Conservation (phyloP, 53 echinoderm and acorn worm species). For the Crossaster papposus region DNA sequence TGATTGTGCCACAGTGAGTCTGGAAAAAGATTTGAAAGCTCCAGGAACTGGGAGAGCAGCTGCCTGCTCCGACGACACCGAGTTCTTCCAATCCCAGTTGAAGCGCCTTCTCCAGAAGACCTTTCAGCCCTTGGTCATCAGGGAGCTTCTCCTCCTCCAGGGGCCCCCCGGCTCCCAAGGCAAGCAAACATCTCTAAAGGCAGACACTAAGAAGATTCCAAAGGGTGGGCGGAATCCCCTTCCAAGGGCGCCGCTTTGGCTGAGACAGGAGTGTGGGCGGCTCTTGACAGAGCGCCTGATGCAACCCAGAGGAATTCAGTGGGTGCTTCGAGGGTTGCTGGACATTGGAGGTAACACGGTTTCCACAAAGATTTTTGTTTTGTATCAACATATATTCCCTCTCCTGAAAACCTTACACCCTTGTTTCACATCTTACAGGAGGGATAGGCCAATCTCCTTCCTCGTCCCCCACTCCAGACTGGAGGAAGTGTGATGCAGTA, state of each 20-base stretch:
- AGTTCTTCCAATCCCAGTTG: constrained; percentile 68
- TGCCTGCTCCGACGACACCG: constrained; percentile 1
- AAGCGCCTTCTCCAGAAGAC: constrained; percentile 64
- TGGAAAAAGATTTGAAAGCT: background rate
- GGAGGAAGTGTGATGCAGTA: constrained; percentile 86
- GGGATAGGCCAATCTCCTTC: background rate
- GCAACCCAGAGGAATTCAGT: constrained; percentile 80
- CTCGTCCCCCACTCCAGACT: constrained; percentile 38
- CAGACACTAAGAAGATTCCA: background rate
- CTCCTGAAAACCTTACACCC: background rate
- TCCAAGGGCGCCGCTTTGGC: constrained; percentile 82
- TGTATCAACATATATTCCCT: background rate
- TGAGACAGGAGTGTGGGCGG: constrained; percentile 77
- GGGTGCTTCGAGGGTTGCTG: constrained; percentile 76
- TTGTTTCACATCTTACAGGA: background rate
- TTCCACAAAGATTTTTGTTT: background rate
- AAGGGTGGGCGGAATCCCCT: constrained; percentile 62
- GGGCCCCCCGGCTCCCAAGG: constrained; percentile 66
- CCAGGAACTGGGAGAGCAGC: background rate
- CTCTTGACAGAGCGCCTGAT: constrained; percentile 83
- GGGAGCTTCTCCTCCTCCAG: constrained; percentile 86
- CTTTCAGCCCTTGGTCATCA: constrained; percentile 88
- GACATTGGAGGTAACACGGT: constrained; percentile 78
- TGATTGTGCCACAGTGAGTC: background rate
- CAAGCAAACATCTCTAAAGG: constrained; percentile 13